Base-by-base conservation (phyloP, 92 coral and sea anemone genomes). In the Porites evermanni region DNA sequence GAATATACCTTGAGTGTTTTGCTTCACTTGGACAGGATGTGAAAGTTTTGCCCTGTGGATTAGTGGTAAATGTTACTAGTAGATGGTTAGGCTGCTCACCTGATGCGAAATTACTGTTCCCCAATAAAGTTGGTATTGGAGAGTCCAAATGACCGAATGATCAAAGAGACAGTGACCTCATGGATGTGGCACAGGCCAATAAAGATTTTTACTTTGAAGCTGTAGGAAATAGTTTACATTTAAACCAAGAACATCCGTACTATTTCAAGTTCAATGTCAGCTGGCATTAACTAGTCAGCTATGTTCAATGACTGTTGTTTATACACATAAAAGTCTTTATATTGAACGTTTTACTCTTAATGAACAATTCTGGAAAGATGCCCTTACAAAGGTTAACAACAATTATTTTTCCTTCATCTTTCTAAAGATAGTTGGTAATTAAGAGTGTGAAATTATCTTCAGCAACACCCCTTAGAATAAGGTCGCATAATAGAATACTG, bases 231-330 rank as follows among this genome's bases (percentile, higher is more conserved):
- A 77, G 44, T 64, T 68, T 76, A 83, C 69, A 64, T 53, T 26
- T 84, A 52, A 72, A 56, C 50, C 72, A 77, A 18, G 79, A 67
- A 44, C 89, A 88, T 72, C 4, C 88, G 44, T 53, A 61, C 44
- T 82, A 87, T 80, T 87, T 29, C 90, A 70, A 80, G 68, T 82
- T 12, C 79, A 88, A 78, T 88, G 89, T 67, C 84, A 88, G 83
- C 64, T 83, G 12, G 91, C 91, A 53, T 88, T 74, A 60, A 82
- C 91, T 23, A 76, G 89, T 29, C 32, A 67, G 79, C 91, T 47
- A 51, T 26, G 21, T 88, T 87, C 77, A 81, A 80, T 74, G 91
- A 88, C 64, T 79, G 82, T 10, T 61, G 82, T 70, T 88, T 88
- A 4, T 88, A 88, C 70, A 88, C 91, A 54, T 77, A 81, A 52